These are phyloP conservation scores for Lasioglossum villosulum DNA, from an alignment of 2,888 invertebrate genomes.

Conservation along the genomic window DNA sequence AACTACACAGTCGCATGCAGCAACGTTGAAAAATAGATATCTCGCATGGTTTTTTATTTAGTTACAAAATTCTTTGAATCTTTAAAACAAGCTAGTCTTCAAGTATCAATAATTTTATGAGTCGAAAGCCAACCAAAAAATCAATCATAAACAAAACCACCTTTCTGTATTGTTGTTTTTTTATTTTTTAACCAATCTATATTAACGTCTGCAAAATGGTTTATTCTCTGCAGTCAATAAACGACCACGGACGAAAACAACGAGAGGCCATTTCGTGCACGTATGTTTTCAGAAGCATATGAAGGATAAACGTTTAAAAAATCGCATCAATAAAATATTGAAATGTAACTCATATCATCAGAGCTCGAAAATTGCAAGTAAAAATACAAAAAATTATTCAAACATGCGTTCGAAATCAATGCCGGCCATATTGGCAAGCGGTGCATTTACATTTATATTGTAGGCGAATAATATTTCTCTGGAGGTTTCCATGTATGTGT, in stretches of 20 bases:
- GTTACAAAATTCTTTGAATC: not conserved
- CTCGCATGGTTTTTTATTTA: not conserved
- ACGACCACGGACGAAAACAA: not conserved
- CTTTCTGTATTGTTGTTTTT: too few species aligned
- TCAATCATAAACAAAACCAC: not conserved
- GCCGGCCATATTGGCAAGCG: constrained; percentile 17
- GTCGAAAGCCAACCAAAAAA: not conserved
- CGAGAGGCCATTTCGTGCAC: not conserved
- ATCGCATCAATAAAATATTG: not conserved
- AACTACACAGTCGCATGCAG: too few species aligned
- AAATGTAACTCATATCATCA: not conserved
- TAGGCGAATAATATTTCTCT: constrained; percentile 46
- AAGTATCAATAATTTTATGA: not conserved
- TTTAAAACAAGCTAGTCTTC: not conserved
- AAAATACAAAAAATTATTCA: constrained; percentile 12
- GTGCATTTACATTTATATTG: constrained; percentile 54
- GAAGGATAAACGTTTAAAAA: not conserved
- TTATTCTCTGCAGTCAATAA: not conserved
- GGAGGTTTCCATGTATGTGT: constrained; percentile 8
- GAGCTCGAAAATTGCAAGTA: not conserved
- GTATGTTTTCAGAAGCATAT: not conserved
- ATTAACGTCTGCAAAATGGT: not conserved
- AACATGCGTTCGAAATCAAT: constrained; percentile 36
- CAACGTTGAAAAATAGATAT: too few species aligned
- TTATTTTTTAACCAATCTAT: too few species aligned